Conservation (phyloP, 1,140 invertebrate species). For the Scaptomyza pallida region DNA sequence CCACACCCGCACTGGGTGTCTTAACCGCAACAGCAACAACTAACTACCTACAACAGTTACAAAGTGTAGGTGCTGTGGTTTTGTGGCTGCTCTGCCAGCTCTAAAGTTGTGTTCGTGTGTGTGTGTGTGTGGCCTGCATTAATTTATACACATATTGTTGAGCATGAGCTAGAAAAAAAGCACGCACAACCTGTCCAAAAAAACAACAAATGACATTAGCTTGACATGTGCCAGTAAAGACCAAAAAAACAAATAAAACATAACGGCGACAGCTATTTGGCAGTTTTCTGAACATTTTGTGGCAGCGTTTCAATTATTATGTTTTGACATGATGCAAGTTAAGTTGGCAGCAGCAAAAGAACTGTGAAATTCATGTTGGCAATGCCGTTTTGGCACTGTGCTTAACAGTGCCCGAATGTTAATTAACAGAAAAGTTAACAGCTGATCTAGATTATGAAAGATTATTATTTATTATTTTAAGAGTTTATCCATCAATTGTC, state of each 20-base stretch:
- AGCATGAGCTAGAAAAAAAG: constrained; percentile 77
- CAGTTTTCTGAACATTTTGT: not conserved
- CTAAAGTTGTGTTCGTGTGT: constrained; percentile 45
- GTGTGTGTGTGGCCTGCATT: constrained; percentile 52
- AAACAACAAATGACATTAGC: constrained; percentile 15
- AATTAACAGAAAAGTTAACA: too few relatives aligned
- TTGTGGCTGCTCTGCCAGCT: constrained; percentile 47
- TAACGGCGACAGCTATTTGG: constrained; percentile 12
- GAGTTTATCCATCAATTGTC: too few relatives aligned
- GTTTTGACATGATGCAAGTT: not conserved
- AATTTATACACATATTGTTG: constrained; percentile 81
- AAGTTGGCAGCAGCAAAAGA: not conserved
- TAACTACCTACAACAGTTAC: constrained; percentile 26
- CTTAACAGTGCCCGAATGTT: not conserved
- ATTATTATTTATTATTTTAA: too few relatives aligned
- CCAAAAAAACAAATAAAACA: constrained; percentile 19
- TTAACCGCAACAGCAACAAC: constrained; percentile 55
- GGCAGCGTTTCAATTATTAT: not conserved
- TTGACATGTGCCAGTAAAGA: constrained; percentile 51
- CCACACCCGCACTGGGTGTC: constrained; percentile 15
- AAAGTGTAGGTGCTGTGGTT: constrained; percentile 61
- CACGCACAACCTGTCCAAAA: constrained; percentile 72
- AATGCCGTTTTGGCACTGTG: not conserved
- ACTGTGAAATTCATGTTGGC: too few relatives aligned
- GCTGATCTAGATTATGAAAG: too few relatives aligned